These are phyloP conservation scores for Ptychobarbus kaznakovi DNA, from an alignment of 2,797 vertebrate genomes.

Conservation along the genomic window DNA sequence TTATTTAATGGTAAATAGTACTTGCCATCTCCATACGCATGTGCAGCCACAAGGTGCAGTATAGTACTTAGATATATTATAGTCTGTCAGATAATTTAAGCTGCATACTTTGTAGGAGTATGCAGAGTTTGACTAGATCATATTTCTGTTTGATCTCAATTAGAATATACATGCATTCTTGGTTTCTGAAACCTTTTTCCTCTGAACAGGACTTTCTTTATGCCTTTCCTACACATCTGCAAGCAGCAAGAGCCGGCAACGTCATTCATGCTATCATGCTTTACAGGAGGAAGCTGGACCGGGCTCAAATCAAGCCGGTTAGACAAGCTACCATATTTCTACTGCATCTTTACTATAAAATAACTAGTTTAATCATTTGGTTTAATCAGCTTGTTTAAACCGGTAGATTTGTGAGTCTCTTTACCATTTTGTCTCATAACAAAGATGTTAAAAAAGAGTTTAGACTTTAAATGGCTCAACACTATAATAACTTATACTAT, in stretches of 20 bases:
- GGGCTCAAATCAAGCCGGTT: slow-evolving; percentile 94
- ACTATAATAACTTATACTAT: not conserved
- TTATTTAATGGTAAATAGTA: slow-evolving; percentile 81
- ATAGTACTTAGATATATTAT: not conserved
- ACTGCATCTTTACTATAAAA: not conserved
- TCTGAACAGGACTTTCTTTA: slow-evolving; percentile 88
- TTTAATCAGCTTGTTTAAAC: not conserved
- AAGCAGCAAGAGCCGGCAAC: slow-evolving; percentile 93
- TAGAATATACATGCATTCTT: not conserved
- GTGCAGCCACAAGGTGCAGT: not conserved
- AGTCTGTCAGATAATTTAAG: not conserved
- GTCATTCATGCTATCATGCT: slow-evolving; percentile 90
- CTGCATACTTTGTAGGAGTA: not conserved
- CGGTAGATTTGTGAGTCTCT: not conserved
- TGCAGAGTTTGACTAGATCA: not conserved
- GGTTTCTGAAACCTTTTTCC: not conserved
- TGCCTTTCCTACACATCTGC: slow-evolving; percentile 84
- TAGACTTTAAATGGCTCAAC: not conserved
- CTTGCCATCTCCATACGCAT: not conserved
- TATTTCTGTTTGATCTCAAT: not conserved
- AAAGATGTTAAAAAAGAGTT: too few species aligned
- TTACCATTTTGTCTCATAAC: not conserved
- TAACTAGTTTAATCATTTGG: not conserved
- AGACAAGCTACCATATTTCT: slow-evolving; percentile 27
- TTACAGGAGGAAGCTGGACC: slow-evolving; percentile 92